Percentiles rank a stretch among this genome's conserved stretches.
phyloP scores from a whole-genome alignment of 37 sponge, comb jelly and placozoan genomes.

The Eunapius fragilis region DNA sequence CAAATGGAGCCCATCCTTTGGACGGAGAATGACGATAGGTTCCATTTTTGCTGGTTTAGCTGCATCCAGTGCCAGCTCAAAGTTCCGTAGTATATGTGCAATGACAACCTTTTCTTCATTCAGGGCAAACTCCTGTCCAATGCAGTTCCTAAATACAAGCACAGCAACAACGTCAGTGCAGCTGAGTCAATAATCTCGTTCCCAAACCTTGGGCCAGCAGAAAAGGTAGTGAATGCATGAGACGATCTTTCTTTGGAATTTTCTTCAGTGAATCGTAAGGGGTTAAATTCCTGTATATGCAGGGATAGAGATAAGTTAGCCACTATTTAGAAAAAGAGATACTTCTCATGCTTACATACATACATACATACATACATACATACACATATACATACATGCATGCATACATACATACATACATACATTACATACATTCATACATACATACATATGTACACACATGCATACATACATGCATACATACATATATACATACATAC shows the following conservation, averaged over 20 bases:
- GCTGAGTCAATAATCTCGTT: neutral
- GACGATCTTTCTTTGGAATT: constrained; percentile 61
- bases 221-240: constrained; percentile 81
- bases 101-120: constrained; percentile 71
- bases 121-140: constrained; percentile 86
- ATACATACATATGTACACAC: too few relatives aligned
- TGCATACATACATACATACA: too few relatives aligned
- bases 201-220: constrained; percentile 88
- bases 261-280: constrained; percentile 79
- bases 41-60: constrained; percentile 27
- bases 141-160: constrained; percentile 69
- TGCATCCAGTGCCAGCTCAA: constrained; percentile 22
- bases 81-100: constrained; percentile 58
- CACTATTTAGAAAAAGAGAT: too few relatives aligned
- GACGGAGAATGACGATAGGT: constrained; percentile 42
- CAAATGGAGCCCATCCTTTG: constrained; percentile 66
- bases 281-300: constrained; percentile 74
- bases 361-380: too few relatives aligned
- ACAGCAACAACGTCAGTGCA: neutral
- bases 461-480: too few relatives aligned
- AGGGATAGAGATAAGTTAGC: too few relatives aligned
- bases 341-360: too few relatives aligned
- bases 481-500: too few relatives aligned
- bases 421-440: too few relatives aligned
- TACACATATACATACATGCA: too few relatives aligned